Percentiles rank a stretch among this genome's conserved stretches.
Evolutionary conservation across 2,888 invertebrate species (phyloP).

Genomic region (Phalera bucephala): DNA sequence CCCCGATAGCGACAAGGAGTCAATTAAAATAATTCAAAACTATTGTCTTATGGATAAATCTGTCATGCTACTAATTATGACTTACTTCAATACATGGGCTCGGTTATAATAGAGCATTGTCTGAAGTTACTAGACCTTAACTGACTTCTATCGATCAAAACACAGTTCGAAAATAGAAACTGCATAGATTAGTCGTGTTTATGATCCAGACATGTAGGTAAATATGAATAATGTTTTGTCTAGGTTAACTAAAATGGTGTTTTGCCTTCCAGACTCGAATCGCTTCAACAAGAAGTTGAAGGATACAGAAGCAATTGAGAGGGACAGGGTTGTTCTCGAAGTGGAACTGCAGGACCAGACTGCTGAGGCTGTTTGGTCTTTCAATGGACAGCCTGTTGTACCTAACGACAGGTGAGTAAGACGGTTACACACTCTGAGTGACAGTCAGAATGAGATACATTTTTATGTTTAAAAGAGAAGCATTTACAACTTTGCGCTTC

Average conservation of each 20-base stretch:
- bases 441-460: too few relatives aligned
- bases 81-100: slow-evolving; percentile 14
- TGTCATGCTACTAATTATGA: slow-evolving; percentile 9
- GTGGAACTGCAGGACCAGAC: slow-evolving; percentile 98
- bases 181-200: slow-evolving; percentile 7
- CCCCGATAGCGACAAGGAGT: too few relatives aligned
- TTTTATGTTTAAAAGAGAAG: too few relatives aligned
- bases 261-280: slow-evolving; percentile 90
- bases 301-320: slow-evolving; percentile 95
- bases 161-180: slow-evolving; percentile 8
- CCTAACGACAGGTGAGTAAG: slow-evolving; percentile 87
- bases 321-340: slow-evolving; percentile 95
- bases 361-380: slow-evolving; percentile 96
- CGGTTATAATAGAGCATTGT: slow-evolving; percentile 38
- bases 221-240: slow-evolving; percentile 6
- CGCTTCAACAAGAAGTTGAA: slow-evolving; percentile 98
- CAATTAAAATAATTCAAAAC: neutral
- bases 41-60: slow-evolving; percentile 7
- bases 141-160: slow-evolving; percentile 11
- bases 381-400: slow-evolving; percentile 95
- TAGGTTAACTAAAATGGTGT: slow-evolving; percentile 11
- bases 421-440: too few relatives aligned
- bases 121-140: slow-evolving; percentile 37
- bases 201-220: slow-evolving; percentile 13
- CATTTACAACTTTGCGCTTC: too few relatives aligned